Evolutionary conservation across 2,113 vertebrate genomes (phyloP).

Genomic region (Callipepla squamata): DNA sequence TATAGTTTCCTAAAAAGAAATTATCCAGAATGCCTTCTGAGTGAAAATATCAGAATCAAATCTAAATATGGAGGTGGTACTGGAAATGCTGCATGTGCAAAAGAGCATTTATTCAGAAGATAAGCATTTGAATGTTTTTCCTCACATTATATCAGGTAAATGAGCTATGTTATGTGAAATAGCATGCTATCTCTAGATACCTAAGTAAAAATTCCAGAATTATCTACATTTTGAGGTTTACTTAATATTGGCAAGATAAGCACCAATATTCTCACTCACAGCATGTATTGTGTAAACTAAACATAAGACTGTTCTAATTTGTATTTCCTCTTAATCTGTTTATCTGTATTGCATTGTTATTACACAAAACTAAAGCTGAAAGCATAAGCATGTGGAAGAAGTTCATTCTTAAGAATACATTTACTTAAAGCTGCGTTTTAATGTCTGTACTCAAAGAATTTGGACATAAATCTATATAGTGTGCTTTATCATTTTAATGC

Average conservation of each 20-base stretch:
- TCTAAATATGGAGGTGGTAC: neutral
- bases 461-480: neutral
- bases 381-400: neutral
- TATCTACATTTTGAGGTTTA: neutral
- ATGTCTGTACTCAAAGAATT: neutral
- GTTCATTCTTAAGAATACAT: neutral
- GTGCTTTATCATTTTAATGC: neutral
- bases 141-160: neutral
- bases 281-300: neutral
- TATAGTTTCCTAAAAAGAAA: neutral
- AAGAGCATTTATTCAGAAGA: neutral
- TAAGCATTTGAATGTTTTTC: neutral
- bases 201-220: too few relatives aligned
- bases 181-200: neutral
- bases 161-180: neutral
- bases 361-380: neutral
- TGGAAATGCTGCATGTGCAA: neutral
- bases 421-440: neutral
- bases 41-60: neutral
- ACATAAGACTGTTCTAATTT: neutral
- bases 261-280: neutral
- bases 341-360: neutral
- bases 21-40: neutral
- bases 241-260: neutral
- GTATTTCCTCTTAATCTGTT: neutral